Evolutionary conservation across 2,113 vertebrate species (phyloP).

Genomic region (Scolopax mira): DNA sequence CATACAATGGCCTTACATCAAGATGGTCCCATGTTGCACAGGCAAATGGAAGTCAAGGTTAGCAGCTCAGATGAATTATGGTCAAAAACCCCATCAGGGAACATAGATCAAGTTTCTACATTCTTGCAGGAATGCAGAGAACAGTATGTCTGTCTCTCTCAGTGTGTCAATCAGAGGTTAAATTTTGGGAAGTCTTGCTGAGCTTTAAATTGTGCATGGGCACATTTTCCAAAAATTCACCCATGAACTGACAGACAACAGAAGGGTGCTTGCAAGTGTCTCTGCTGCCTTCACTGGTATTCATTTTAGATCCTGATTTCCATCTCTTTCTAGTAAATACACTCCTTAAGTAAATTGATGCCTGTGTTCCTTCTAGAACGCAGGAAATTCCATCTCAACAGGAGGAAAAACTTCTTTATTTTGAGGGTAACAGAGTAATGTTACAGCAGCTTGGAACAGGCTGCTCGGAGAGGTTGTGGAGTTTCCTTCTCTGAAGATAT

Average conservation of each 20-base stretch:
- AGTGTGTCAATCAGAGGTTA: rapidly evolving
- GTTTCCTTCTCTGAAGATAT: too few relatives aligned
- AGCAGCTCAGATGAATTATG: neutral
- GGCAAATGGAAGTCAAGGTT: constrained; percentile 9
- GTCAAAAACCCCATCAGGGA: neutral
- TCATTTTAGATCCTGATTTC: neutral
- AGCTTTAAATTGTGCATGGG: neutral
- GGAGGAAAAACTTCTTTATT: too few relatives aligned
- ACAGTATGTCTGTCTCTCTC: neutral
- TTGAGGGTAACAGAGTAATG: too few relatives aligned
- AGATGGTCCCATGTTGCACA: neutral
- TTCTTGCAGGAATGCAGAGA: neutral
- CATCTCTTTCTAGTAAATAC: neutral
- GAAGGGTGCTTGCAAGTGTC: neutral
- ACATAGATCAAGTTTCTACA: neutral
- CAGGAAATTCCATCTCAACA: too few relatives aligned
- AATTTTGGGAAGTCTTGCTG: neutral
- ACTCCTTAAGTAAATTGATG: neutral
- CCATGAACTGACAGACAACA: neutral
- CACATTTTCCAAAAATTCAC: neutral
- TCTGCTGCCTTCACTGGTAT: neutral
- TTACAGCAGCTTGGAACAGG: too few relatives aligned
- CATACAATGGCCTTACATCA: neutral
- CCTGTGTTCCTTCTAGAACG: neutral
- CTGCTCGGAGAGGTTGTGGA: too few relatives aligned